Base-by-base conservation (phyloP, 2,797 vertebrate species). In the Clamator glandarius region DNA sequence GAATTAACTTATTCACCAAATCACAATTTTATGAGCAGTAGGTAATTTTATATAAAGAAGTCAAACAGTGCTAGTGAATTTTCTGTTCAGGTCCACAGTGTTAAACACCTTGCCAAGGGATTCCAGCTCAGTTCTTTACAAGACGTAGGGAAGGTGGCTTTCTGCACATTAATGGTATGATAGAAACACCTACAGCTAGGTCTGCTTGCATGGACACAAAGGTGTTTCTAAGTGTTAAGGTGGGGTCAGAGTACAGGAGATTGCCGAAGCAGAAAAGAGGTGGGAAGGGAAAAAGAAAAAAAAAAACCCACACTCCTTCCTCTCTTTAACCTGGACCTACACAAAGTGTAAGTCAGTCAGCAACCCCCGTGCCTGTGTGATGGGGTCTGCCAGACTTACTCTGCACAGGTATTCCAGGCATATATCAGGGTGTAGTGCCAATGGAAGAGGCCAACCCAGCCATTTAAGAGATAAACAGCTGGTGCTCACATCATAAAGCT, bases 381-480 rank as follows among this genome's bases (percentile, higher is more conserved):
- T 6, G 21, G 16, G 11, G 39, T 58, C 39, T 55, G 39, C 46
- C 80, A 90, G 42, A 26, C 19, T 11, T 12, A 5, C 12, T 16
- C 54, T 3, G 4, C n/a, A 8, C 1, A 0, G 28, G 23, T 50
- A 18, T 7, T 25, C 33, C 0, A 0, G 33, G 66, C 29, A 31
- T 36, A 39, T 33, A 42, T 29, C 52, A 70, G 48, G 18, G 52
- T 18, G 18, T 1, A 5, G 31, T 8, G 12, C 25, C 14, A 0
- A 5, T 15, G 28, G 35, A 62, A 86, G 50, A 87, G 23, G 51
- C 12, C 33, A 24, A 33, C 25, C 16, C 82, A 87, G 68, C 24
- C 76, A 28, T 24, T 70, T 67, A 74, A 80, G 28, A 64, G 25
- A 41, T 61, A 73, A 58, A 33, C 0, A 70, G 35, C 8, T 75